These are phyloP conservation scores for Elephantulus edwardii DNA, from an alignment of 2,113 vertebrate species.

Conservation along the genomic window DNA sequence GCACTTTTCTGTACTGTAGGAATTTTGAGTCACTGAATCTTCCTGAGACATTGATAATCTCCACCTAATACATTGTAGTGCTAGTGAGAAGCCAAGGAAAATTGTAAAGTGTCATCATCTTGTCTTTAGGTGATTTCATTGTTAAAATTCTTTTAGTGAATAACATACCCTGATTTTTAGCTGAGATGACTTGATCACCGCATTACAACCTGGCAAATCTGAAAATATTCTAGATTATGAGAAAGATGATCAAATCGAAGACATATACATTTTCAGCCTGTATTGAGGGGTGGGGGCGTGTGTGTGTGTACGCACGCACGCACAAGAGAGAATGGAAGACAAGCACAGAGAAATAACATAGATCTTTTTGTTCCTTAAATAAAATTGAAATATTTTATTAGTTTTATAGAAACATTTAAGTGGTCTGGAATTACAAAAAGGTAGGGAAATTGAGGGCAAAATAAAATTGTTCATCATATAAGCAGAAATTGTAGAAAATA, in stretches of 20 bases:
- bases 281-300: not conserved
- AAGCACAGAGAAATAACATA: not conserved
- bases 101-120: slow-evolving; percentile 38
- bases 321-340: not conserved
- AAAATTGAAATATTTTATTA: not conserved
- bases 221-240: slow-evolving; percentile 23
- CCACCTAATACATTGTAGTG: not conserved
- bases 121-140: slow-evolving; percentile 50
- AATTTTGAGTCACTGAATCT: slow-evolving; percentile 43
- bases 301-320: no score
- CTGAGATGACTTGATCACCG: slow-evolving; percentile 18
- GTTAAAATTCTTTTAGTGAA: slow-evolving; percentile 46
- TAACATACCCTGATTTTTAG: slow-evolving; percentile 40
- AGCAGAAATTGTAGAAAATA: not conserved
- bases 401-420: not conserved
- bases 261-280: not conserved
- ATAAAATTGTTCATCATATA: not conserved
- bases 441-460: not conserved
- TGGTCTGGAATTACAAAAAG: not conserved
- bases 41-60: slow-evolving; percentile 35
- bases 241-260: slow-evolving; percentile 10
- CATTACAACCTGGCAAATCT: not conserved
- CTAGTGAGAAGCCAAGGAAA: not conserved
- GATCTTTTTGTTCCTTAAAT: not conserved
- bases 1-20: not conserved